Evolutionary conservation across 2,888 invertebrate species (phyloP).

Genomic region (Agrotis clavis): DNA sequence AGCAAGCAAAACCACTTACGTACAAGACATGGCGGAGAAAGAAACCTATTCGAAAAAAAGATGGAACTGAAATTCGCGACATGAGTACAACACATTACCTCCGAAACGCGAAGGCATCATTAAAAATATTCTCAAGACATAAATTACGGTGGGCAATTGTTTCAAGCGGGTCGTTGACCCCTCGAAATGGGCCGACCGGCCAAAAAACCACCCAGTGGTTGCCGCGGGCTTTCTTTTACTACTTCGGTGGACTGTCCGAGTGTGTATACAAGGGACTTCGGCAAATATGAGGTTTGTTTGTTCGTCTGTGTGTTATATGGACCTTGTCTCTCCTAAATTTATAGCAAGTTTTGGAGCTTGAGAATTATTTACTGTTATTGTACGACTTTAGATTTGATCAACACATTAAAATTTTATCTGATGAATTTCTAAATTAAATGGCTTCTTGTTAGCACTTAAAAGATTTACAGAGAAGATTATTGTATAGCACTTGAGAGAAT

Average conservation of each 20-base stretch:
- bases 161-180: constrained; percentile 79
- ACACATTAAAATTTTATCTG: background rate
- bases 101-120: constrained; percentile 53
- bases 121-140: constrained; percentile 69
- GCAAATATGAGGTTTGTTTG: constrained; percentile 25
- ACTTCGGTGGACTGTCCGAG: constrained; percentile 66
- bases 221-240: constrained; percentile 70
- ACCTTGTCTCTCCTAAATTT: background rate
- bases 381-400: background rate
- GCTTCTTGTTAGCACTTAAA: background rate
- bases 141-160: constrained; percentile 77
- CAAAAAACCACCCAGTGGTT: constrained; percentile 77
- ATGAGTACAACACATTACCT: constrained; percentile 49
- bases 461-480: background rate
- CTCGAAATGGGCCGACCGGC: constrained; percentile 73
- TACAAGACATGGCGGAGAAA: background rate
- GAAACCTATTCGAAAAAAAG: background rate
- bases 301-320: background rate
- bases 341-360: no score
- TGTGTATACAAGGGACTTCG: constrained; percentile 64
- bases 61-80: constrained; percentile 43
- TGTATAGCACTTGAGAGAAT: background rate
- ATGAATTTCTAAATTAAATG: background rate
- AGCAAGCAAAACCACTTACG: no score
- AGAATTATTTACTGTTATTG: rapidly evolving